These are phyloP conservation scores for Deladenus siricidicola DNA, from an alignment of 2,888 invertebrate species.

Conservation along the genomic window DNA sequence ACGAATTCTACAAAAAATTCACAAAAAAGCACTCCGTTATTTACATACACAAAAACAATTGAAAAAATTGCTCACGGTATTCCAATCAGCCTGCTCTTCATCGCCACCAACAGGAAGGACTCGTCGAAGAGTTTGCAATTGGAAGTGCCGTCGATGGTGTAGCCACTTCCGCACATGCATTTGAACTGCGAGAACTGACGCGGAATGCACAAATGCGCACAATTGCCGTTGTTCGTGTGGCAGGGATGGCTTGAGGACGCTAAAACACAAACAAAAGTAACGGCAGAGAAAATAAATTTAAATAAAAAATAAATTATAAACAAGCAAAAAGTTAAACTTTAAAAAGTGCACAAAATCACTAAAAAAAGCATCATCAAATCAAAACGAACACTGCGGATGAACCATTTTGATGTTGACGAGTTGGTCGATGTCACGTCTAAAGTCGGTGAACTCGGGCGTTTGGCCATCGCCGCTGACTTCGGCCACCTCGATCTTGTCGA, in stretches of 20 bases:
- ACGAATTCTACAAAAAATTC: too few species aligned
- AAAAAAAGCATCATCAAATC: constrained; percentile 17
- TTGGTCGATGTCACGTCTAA: constrained; percentile 66
- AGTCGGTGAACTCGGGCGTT: constrained; percentile 59
- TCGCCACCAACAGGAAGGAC: constrained; percentile 78
- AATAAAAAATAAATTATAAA: constrained; percentile 3
- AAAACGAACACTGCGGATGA: constrained; percentile 61
- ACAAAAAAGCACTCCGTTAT: too few species aligned
- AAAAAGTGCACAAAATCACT: background rate
- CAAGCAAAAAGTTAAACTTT: background rate
- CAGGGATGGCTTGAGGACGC: constrained; percentile 67
- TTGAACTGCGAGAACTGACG: constrained; percentile 67
- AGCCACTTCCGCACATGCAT: constrained; percentile 82
- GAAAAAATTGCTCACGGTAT: constrained; percentile 57
- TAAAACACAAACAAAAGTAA: background rate
- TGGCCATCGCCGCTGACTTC: constrained; percentile 43
- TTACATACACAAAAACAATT: background rate
- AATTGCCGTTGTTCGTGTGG: constrained; percentile 75
- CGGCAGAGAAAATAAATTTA: background rate
- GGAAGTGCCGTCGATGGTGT: constrained; percentile 60
- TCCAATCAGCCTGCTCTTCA: constrained; percentile 76
- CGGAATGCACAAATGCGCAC: constrained; percentile 88
- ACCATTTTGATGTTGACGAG: constrained; percentile 78
- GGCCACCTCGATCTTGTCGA: constrained; percentile 60
- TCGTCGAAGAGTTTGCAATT: constrained; percentile 67